Conservation (phyloP, 2,113 vertebrate species). For the Aphyosemion australe region DNA sequence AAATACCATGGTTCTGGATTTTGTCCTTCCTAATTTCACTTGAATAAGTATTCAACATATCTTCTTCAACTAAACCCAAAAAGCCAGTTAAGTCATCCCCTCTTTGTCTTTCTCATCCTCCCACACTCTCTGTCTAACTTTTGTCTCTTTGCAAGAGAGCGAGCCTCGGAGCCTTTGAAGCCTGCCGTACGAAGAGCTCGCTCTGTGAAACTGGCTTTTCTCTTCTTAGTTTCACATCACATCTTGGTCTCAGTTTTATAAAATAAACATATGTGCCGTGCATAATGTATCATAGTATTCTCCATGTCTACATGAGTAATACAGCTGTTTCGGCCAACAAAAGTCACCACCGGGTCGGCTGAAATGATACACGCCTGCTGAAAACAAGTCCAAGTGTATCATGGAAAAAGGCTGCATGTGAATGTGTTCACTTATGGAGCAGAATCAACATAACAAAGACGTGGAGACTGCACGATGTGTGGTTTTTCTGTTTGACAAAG, state of each 20-base stretch:
- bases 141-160: constrained; percentile 34
- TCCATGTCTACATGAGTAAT: neutral
- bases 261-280: constrained; percentile 42
- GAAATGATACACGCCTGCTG: neutral
- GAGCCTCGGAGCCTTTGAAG: constrained; percentile 52
- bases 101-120: constrained; percentile 34
- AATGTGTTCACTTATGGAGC: neutral
- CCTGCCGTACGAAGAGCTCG: constrained; percentile 5
- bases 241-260: constrained; percentile 29
- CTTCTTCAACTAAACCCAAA: neutral
- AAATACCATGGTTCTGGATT: no score
- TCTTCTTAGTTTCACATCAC: constrained; percentile 42
- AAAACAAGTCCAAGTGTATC: neutral
- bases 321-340: neutral
- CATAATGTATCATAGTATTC: constrained; percentile 3
- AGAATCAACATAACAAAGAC: no score
- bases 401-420: neutral
- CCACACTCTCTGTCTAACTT: constrained; percentile 40
- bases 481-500: no score
- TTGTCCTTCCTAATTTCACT: no score
- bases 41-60: no score
- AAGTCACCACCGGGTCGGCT: constrained; percentile 1
- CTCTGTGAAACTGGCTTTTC: constrained; percentile 25
- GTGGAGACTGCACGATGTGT: no score
- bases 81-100: constrained; percentile 24